Evolutionary conservation across 2,888 invertebrate genomes (phyloP).

Genomic region (Pseudococcus viburni): DNA sequence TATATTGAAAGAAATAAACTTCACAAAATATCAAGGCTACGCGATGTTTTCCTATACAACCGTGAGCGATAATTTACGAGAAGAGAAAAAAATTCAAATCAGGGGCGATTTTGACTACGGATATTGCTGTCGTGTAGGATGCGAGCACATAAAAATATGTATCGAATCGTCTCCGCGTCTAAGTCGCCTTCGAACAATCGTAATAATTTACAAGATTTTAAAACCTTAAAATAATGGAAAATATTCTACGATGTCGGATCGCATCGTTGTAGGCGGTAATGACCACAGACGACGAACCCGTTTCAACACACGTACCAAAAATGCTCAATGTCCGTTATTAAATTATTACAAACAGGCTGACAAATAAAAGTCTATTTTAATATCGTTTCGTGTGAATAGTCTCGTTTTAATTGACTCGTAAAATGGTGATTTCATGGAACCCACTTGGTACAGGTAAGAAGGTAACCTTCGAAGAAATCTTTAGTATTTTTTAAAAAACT

Average conservation of each 20-base stretch:
- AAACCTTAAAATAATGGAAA: slow-evolving; percentile 18
- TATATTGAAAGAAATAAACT: background rate
- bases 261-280: slow-evolving; percentile 14
- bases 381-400: slow-evolving; percentile 46
- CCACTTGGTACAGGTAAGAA: background rate
- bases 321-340: slow-evolving; percentile 26
- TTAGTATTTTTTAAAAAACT: background rate
- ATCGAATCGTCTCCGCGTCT: slow-evolving; percentile 21
- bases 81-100: background rate
- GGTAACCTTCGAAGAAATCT: slow-evolving; percentile 45
- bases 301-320: background rate
- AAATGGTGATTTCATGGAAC: slow-evolving; percentile 28
- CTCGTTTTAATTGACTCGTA: slow-evolving; percentile 52
- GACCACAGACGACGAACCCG: slow-evolving; percentile 28
- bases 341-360: slow-evolving; percentile 50
- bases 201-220: slow-evolving; percentile 46
- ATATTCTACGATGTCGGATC: background rate
- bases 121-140: slow-evolving; percentile 7
- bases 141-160: slow-evolving; percentile 20
- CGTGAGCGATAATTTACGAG: background rate
- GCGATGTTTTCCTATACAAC: background rate
- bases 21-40: slow-evolving; percentile 37
- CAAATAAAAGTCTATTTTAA: slow-evolving; percentile 48
- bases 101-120: background rate
- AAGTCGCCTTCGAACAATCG: background rate